phyloP scores from a whole-genome alignment of 2,113 vertebrate species.

The Scytalopus superciliaris region DNA sequence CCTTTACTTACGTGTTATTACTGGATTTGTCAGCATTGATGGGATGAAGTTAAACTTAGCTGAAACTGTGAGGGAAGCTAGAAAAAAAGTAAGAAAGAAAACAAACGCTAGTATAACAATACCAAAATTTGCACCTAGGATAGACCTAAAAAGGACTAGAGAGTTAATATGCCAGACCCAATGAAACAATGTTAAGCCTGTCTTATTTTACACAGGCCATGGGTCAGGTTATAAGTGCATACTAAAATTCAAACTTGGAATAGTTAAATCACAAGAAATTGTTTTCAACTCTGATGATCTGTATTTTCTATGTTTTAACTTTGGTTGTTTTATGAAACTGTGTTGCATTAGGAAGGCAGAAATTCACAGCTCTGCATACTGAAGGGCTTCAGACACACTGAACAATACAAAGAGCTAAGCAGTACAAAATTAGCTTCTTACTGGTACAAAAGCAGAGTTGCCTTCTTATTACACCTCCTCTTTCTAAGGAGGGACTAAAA shows the following conservation, averaged over 20 bases:
- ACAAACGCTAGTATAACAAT: neutral
- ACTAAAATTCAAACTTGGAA: neutral
- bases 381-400: neutral
- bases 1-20: constrained; percentile 56
- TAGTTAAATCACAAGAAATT: neutral
- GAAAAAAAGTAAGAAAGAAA: neutral
- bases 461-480: neutral
- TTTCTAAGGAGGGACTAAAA: neutral
- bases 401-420: neutral
- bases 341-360: neutral
- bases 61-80: neutral
- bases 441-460: neutral
- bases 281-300: neutral
- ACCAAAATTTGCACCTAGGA: neutral
- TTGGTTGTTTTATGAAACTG: neutral
- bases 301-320: neutral
- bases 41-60: constrained; percentile 35
- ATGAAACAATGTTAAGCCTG: neutral
- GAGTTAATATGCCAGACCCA: neutral
- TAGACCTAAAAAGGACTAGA: neutral
- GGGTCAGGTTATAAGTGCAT: neutral
- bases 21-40: neutral
- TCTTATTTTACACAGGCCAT: neutral
- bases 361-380: neutral
- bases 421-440: neutral